Conservation (phyloP, 1,140 invertebrate species). For the Myzus persicae region DNA sequence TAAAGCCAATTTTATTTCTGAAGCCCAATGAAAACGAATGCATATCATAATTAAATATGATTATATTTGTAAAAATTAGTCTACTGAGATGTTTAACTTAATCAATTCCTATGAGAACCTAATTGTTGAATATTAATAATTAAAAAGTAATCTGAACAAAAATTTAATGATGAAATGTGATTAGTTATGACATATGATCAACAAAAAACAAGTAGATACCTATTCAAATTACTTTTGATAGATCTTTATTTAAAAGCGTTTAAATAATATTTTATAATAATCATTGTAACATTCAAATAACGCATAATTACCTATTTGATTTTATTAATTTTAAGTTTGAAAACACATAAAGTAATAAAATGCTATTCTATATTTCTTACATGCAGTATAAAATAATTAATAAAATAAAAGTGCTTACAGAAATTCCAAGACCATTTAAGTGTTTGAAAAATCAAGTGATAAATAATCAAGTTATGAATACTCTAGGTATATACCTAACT, state of each 20-base stretch:
- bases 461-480: neutral
- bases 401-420: neutral
- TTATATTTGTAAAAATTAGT: neutral
- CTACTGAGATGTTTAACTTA: neutral
- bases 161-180: neutral
- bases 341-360: neutral
- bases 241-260: neutral
- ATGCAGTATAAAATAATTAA: neutral
- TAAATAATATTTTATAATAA: neutral
- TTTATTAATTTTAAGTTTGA: conserved; percentile 6
- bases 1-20: neutral
- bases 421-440: neutral
- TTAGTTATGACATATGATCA: neutral
- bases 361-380: neutral
- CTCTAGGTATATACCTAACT: neutral
- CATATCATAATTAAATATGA: neutral
- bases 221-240: neutral
- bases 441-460: neutral
- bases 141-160: neutral
- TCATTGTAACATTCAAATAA: neutral
- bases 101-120: neutral
- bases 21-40: neutral
- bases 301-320: neutral
- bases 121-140: neutral
- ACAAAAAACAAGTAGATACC: neutral